These are phyloP conservation scores for Galleria mellonella DNA, from an alignment of 1,140 invertebrate species.

Conservation along the genomic window DNA sequence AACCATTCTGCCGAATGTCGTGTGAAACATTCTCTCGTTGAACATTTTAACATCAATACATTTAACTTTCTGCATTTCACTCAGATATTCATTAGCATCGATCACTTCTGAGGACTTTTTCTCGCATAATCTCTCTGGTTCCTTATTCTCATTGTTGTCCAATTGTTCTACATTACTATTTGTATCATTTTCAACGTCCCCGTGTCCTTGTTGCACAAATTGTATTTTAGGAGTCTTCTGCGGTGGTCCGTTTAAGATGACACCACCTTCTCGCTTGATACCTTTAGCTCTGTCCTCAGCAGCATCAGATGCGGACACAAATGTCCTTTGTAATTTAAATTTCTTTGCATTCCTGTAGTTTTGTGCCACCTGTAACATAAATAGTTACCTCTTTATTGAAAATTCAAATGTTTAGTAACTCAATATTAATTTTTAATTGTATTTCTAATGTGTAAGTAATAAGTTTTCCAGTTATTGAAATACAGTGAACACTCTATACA, in stretches of 20 bases:
- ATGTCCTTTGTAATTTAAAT: constrained; percentile 77
- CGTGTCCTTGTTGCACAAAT: constrained; percentile 39
- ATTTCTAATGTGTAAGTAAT: too few relatives aligned
- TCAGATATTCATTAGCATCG: constrained; percentile 29
- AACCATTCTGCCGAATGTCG: constrained; percentile 42
- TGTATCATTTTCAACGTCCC: constrained; percentile 9
- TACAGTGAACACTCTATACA: too few relatives aligned
- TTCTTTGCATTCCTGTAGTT: constrained; percentile 75
- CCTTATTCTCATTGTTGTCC: constrained; percentile 1
- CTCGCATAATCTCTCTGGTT: not conserved
- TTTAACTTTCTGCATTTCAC: constrained; percentile 35
- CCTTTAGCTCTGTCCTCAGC: constrained; percentile 75
- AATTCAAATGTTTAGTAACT: too few relatives aligned
- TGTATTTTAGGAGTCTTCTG: constrained; percentile 37
- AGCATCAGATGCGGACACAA: constrained; percentile 78
- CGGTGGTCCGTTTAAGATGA: constrained; percentile 28
- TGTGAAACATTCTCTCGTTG: constrained; percentile 49
- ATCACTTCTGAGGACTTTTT: constrained; percentile 7
- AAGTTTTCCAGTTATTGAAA: too few relatives aligned
- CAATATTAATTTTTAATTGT: too few relatives aligned
- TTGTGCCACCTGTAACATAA: constrained; percentile 64
- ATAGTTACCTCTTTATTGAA: too few relatives aligned
- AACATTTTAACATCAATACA: constrained; percentile 40
- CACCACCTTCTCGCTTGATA: constrained; percentile 69
- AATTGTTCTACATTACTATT: not conserved